Base-by-base conservation (phyloP, 2,888 invertebrate genomes). In the Oconnorella tubifera region DNA sequence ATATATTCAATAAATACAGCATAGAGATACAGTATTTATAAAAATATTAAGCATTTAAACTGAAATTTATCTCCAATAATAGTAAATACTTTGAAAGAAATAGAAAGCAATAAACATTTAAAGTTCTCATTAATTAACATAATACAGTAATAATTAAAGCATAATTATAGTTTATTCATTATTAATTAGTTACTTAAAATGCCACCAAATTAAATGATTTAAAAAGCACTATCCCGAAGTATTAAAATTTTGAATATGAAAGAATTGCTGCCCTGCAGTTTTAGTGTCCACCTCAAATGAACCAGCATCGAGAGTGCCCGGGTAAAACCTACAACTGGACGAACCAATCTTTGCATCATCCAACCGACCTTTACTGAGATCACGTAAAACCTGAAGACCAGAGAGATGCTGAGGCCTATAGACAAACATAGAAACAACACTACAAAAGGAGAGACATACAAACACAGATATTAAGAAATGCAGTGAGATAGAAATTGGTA, bases 191-290 rank as follows among this genome's bases (percentile, higher is more conserved):
- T n/a, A n/a, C n/a, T n/a, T n/a, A n/a, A n/a, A n/a, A n/a, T n/a
- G n/a, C n/a, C n/a, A n/a, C n/a, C n/a, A n/a, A n/a, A n/a, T n/a
- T n/a, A n/a, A n/a, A n/a, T n/a, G n/a, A n/a, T n/a, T n/a, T n/a
- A n/a, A n/a, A n/a, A n/a, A n/a, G n/a, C n/a, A n/a, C n/a, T n/a
- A n/a, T n/a, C n/a, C n/a, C n/a, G n/a, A n/a, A n/a, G n/a, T n/a
- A n/a, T n/a, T n/a, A n/a, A n/a, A n/a, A n/a, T n/a, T n/a, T n/a
- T n/a, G n/a, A n/a, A n/a, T n/a, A n/a, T n/a, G n/a, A n/a, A n/a
- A n/a, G n/a, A n/a, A n/a, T n/a, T n/a, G n/a, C n/a, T 79, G 90
- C 87, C 93, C 95, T 31, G 95, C 94, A 53, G 94, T 95, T 72
- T 87, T 85, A 0, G 89, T 88, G 70, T 90, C 89, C 3, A 89